phyloP scores from a whole-genome alignment of 2,113 vertebrate species.

The Falcunculus frontatus region DNA sequence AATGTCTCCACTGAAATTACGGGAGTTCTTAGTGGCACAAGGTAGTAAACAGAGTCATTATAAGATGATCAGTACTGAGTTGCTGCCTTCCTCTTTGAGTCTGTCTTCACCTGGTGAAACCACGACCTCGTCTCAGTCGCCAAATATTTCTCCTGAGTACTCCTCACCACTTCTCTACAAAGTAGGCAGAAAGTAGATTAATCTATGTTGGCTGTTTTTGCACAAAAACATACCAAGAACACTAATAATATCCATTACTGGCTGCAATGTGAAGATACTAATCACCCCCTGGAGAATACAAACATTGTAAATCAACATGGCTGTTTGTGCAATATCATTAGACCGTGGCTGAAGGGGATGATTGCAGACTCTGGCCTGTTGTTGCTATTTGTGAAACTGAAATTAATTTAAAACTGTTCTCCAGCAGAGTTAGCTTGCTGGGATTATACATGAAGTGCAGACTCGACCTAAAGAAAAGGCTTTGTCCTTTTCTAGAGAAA shows the following conservation, averaged over 20 bases:
- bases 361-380: neutral
- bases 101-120: neutral
- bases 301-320: neutral
- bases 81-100: neutral
- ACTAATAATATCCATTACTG: neutral
- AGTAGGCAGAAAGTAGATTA: neutral
- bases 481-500: neutral
- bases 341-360: neutral
- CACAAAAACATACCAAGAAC: neutral
- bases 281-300: neutral
- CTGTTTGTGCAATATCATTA: neutral
- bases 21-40: neutral
- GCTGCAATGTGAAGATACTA: neutral
- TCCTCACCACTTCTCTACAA: neutral
- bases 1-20: neutral
- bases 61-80: neutral
- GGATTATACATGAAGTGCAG: neutral
- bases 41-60: neutral
- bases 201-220: neutral
- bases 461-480: neutral
- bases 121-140: neutral
- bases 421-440: neutral
- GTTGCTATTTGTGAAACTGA: neutral
- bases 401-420: neutral
- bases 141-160: neutral